Percentiles rank a stretch among this genome's conserved stretches.
Evolutionary conservation across 1,140 invertebrate genomes (phyloP).

Genomic region (Pemphigus obesinymphae): DNA sequence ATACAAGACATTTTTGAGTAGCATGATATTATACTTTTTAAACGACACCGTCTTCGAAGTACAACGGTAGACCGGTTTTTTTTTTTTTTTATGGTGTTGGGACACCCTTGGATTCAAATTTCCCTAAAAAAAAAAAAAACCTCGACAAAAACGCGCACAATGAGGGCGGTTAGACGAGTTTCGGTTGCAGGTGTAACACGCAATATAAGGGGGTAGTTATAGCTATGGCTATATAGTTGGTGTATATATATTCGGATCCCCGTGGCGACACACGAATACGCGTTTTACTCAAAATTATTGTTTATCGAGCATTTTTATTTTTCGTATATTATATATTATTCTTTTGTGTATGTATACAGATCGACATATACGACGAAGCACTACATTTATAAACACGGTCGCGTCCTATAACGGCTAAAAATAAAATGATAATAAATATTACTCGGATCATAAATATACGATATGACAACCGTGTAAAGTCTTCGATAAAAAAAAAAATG

Average conservation of each 20-base stretch:
- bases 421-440: background rate
- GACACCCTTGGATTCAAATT: background rate
- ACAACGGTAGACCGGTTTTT: too few species aligned
- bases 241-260: background rate
- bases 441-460: background rate
- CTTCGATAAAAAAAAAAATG: background rate
- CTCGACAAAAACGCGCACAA: background rate
- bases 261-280: constrained; percentile 15
- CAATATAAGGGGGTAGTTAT: background rate
- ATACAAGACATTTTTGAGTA: too few species aligned
- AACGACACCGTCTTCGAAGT: too few species aligned
- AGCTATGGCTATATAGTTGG: background rate
- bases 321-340: background rate
- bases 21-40: too few species aligned
- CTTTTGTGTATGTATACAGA: background rate
- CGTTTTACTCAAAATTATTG: background rate
- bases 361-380: background rate
- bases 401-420: background rate
- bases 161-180: background rate
- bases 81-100: too few species aligned
- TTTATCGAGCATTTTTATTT: constrained; percentile 13
- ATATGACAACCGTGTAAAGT: constrained; percentile 23
- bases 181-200: constrained; percentile 33
- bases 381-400: background rate
- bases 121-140: constrained; percentile 28